These are phyloP conservation scores for Lagopus leucura DNA, from an alignment of 2,113 vertebrate species.

Conservation along the genomic window DNA sequence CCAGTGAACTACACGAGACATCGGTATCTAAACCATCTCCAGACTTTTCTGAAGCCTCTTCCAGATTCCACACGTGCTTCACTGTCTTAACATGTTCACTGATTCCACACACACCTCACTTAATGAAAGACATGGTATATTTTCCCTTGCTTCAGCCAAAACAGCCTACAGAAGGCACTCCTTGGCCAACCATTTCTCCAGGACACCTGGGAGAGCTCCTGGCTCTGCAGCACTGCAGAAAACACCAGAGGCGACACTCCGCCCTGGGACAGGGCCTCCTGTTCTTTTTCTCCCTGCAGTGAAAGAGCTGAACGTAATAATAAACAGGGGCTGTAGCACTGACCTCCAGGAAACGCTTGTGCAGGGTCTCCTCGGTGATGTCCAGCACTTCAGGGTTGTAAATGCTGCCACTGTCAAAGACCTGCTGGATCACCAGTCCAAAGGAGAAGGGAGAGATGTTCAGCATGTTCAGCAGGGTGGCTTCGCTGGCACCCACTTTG, in stretches of 20 bases:
- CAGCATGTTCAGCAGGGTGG: conserved; percentile 97
- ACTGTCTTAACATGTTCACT: not conserved
- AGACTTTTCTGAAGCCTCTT: not conserved
- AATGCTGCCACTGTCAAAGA: conserved; percentile 97
- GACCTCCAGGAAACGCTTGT: conserved; percentile 93
- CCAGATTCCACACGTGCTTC: not conserved
- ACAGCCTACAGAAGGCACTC: not conserved
- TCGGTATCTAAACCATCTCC: not conserved
- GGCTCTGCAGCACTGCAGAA: not conserved
- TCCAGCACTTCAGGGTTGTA: conserved; percentile 98
- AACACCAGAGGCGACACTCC: accelerated
- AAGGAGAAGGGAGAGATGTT: conserved; percentile 99
- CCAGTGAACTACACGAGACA: not conserved
- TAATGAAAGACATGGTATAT: not conserved
- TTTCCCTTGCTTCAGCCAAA: not conserved
- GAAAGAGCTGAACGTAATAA: accelerated
- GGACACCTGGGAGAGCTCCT: not conserved
- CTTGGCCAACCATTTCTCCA: not conserved
- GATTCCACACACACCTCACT: not conserved
- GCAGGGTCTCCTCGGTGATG: conserved; percentile 94
- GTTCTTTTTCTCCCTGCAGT: accelerated
- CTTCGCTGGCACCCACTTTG: conserved; percentile 98
- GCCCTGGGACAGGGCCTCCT: not conserved
- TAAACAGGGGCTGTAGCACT: accelerated
- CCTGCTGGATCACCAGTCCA: conserved; percentile 95